These are phyloP conservation scores for Papilio polytes DNA, from an alignment of 1,140 invertebrate species.

Conservation along the genomic window DNA sequence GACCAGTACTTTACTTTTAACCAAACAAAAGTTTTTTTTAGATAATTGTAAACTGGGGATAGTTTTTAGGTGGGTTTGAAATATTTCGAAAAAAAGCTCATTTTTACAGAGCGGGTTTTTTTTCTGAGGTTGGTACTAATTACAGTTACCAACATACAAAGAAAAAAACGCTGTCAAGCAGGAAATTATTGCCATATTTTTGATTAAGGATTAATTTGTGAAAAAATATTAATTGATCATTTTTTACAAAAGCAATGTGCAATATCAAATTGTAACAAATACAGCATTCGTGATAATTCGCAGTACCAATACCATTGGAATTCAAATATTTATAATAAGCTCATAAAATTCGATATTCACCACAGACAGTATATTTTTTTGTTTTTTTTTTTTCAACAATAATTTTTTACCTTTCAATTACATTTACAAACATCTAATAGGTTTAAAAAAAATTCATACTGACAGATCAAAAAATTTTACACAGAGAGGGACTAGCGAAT, in stretches of 20 bases:
- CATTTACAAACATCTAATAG: conserved; percentile 64
- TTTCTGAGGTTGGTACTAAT: too few species aligned
- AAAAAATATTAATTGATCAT: too few species aligned
- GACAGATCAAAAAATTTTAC: conserved; percentile 75
- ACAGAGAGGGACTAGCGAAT: conserved; percentile 72
- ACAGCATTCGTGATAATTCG: conserved; percentile 42
- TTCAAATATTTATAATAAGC: conserved; percentile 77
- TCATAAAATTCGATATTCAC: conserved; percentile 81
- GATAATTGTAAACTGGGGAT: too few species aligned
- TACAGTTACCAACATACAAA: too few species aligned
- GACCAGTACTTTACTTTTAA: too few species aligned
- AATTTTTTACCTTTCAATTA: conserved; percentile 41
- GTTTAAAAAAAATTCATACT: conserved; percentile 51
- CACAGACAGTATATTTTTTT: conserved; percentile 78
- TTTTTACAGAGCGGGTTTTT: too few species aligned
- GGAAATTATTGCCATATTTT: too few species aligned
- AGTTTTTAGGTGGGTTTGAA: too few species aligned
- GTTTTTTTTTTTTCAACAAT: conserved; percentile 40
- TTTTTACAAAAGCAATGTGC: conserved; percentile 58
- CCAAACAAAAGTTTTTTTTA: too few species aligned
- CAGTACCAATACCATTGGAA: conserved; percentile 66
- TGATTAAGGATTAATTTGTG: too few species aligned
- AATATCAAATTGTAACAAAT: conserved; percentile 56
- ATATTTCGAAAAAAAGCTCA: too few species aligned
- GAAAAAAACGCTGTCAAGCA: too few species aligned